These are phyloP conservation scores for Rhinoraja longicauda DNA, from an alignment of 2,797 vertebrate species.

Conservation along the genomic window DNA sequence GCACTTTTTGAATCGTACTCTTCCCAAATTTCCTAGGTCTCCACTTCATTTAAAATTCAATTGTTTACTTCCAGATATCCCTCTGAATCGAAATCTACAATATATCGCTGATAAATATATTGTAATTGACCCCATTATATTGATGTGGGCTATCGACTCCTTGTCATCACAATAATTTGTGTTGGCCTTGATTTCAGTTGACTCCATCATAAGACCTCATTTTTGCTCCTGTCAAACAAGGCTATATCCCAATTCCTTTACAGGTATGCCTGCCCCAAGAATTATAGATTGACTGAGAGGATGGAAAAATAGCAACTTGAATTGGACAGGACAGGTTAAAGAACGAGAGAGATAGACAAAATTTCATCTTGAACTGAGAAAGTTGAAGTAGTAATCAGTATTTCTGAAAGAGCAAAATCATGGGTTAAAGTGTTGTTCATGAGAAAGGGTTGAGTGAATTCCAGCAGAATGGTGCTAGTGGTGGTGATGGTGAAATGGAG, in stretches of 20 bases:
- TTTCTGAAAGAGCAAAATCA: background rate
- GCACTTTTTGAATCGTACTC: background rate
- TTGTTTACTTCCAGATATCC: background rate
- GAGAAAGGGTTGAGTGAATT: background rate
- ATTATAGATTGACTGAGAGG: background rate
- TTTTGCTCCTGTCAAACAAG: background rate
- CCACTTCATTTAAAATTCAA: background rate
- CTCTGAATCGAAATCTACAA: background rate
- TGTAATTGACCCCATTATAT: background rate
- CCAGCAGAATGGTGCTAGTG: background rate
- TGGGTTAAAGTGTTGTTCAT: background rate
- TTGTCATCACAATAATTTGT: background rate
- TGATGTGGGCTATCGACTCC: background rate
- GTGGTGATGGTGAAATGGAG: too few relatives aligned
- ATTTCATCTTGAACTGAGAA: background rate
- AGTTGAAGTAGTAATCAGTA: background rate
- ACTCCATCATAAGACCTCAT: background rate
- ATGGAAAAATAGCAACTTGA: background rate
- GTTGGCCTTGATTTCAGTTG: background rate
- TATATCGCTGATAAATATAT: background rate
- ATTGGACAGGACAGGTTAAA: background rate
- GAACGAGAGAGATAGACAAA: too few relatives aligned
- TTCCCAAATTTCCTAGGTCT: background rate
- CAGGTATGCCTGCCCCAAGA: background rate
- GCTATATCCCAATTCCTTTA: background rate